Base-by-base conservation (phyloP, 2,888 invertebrate species). In the Patella ulyssiponensis region DNA sequence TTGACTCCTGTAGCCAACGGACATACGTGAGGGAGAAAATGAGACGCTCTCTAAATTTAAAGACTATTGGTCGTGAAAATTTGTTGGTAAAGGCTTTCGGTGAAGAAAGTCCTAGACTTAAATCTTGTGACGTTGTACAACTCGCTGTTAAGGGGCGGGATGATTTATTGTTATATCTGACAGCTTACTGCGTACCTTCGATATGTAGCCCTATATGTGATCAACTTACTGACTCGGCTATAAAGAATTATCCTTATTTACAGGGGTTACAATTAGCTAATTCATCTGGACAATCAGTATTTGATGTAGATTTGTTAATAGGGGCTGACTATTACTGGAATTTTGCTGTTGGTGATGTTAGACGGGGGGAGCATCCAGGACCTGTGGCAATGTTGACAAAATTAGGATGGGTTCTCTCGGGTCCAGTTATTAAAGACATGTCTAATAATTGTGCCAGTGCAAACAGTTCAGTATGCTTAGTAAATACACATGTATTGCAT, bases 161-260 rank as follows among this genome's bases (percentile, higher is more conserved):
- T 58, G 58, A n/a, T 20, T 20, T 58, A 20, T 58, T 58, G 20
- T 58, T 58, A 20, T 58, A 20, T 58, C n/a, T 58, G 58, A 58
- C 58, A 58, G 58, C 58, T 20, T 58, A 58, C 58, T 58, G 58
- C 20, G 58, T 58, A 20, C 58, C 58, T 58, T 58, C 58, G 20
- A 58, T 58, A 17, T 58, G 58, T 58, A 58, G 58, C 58, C 58
- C 58, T 58, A 58, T 58, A 58, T 58, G n/a, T 58, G 58, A 58
- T 11, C 58, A 58, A 20, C 20, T 58, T 17, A 58, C 58, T 58
- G 17, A 58, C 20, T 20, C 58, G 9, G 58, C 58, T 20, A 56
- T 15, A 56, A 58, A 33, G 33, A 33, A 58, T 20, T 58, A 58
- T 58, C n/a, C 58, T 58, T 20, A 58, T 58, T 58, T 58, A 58